phyloP scores from a whole-genome alignment of 2,888 invertebrate genomes.

The Antitype chi region DNA sequence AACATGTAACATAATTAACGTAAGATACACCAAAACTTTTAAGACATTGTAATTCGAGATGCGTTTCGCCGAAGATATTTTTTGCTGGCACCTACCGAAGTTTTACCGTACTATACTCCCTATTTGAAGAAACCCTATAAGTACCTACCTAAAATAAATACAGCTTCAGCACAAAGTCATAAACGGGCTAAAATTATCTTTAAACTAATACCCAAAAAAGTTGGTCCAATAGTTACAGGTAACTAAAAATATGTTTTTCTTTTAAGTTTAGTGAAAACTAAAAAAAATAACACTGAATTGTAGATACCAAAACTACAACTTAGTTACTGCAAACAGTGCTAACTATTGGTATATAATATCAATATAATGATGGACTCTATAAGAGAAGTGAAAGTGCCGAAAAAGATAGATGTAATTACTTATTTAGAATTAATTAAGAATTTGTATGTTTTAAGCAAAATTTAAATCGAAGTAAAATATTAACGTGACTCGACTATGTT shows the following conservation, averaged over 20 bases:
- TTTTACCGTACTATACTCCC: not conserved
- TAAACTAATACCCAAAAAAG: not conserved
- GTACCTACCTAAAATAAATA: not conserved
- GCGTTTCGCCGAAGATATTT: not conserved
- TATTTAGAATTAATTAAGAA: slow-evolving; percentile 45
- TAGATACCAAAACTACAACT: slow-evolving; percentile 8
- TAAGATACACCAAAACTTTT: no score
- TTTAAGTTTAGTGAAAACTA: slow-evolving; percentile 3
- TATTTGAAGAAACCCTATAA: not conserved
- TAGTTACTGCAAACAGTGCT: slow-evolving; percentile 21
- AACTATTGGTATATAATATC: slow-evolving; percentile 65
- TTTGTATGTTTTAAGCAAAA: slow-evolving; percentile 47
- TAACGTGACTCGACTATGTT: slow-evolving; percentile 43
- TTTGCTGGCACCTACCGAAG: not conserved
- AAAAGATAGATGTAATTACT: slow-evolving; percentile 58
- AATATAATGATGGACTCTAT: slow-evolving; percentile 56
- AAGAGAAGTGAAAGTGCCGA: slow-evolving; percentile 70
- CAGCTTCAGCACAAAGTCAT: not conserved
- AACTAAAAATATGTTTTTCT: not conserved
- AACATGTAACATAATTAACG: no score
- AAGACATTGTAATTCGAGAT: not conserved
- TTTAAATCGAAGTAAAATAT: slow-evolving; percentile 47
- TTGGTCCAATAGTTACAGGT: not conserved
- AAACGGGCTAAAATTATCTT: not conserved
- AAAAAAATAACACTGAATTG: slow-evolving; percentile 9